Conservation (phyloP, 2,113 vertebrate genomes). For the Chionis minor region DNA sequence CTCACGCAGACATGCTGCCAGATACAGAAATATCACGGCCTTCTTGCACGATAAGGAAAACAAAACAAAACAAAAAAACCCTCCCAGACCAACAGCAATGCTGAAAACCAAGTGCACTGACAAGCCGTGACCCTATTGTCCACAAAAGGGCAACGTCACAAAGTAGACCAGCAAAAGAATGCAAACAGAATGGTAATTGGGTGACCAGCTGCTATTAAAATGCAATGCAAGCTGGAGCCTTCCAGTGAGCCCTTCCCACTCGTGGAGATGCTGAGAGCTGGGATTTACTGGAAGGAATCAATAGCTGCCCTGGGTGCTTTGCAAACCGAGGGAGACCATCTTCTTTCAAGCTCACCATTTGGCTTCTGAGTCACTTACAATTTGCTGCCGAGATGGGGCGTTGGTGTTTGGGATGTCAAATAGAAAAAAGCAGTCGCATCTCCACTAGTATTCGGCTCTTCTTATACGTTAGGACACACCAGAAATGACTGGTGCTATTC, state of each 20-base stretch:
- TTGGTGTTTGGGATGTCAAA: neutral
- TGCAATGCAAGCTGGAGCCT: neutral
- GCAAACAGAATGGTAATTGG: constrained; percentile 1
- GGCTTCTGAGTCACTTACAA: neutral
- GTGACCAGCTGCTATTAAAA: constrained; percentile 8
- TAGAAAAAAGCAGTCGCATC: neutral
- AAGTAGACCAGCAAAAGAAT: neutral
- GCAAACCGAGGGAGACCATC: neutral
- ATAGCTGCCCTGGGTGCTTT: neutral
- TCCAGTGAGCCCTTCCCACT: neutral
- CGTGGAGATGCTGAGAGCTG: neutral
- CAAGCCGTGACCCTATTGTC: neutral
- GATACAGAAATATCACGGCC: constrained; percentile 16
- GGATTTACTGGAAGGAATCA: neutral
- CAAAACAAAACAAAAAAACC: neutral
- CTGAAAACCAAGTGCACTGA: neutral
- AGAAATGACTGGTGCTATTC: neutral
- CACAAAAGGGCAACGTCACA: neutral
- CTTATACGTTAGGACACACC: rapidly evolving
- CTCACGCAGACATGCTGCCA: constrained; percentile 22
- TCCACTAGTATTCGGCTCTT: neutral
- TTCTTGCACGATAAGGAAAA: neutral
- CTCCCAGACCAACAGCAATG: neutral
- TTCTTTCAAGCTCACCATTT: neutral
- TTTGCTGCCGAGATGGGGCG: neutral